Conservation (phyloP, 2,888 invertebrate genomes). For the Drosophila kokeensis region DNA sequence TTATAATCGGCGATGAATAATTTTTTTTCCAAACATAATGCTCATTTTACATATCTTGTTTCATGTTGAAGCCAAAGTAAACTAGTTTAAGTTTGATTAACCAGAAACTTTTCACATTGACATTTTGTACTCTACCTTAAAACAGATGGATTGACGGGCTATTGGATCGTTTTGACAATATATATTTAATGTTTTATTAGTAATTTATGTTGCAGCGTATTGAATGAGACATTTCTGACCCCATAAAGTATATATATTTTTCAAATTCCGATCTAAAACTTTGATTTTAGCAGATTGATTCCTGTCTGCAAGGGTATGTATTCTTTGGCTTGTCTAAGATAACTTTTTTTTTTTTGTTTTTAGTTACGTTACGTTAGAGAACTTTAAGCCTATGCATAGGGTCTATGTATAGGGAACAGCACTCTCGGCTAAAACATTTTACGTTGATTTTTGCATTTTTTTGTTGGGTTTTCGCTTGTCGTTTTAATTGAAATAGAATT, state of each 20-base stretch:
- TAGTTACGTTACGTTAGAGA: background rate
- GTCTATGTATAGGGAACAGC: background rate
- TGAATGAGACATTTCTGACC: background rate
- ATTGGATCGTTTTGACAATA: background rate
- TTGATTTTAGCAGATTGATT: background rate
- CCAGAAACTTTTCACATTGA: slow-evolving; percentile 39
- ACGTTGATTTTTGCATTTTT: background rate
- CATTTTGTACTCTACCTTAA: slow-evolving; percentile 1
- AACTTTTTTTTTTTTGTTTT: background rate
- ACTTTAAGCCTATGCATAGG: background rate
- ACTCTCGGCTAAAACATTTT: background rate
- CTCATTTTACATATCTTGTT: slow-evolving; percentile 34
- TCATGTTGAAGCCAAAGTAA: slow-evolving; percentile 48
- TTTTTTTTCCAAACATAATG: background rate
- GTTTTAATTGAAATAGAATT: slow-evolving; percentile 60
- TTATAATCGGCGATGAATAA: background rate
- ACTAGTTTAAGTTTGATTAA: background rate
- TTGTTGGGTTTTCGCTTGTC: slow-evolving; percentile 30
- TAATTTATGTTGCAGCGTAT: no score
- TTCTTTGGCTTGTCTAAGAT: background rate
- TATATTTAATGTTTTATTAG: background rate
- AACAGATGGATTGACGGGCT: background rate
- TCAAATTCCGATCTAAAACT: background rate
- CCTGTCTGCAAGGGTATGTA: background rate
- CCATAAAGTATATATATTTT: background rate